Conservation (phyloP, 2,797 vertebrate genomes). For the Botia kubotai region DNA sequence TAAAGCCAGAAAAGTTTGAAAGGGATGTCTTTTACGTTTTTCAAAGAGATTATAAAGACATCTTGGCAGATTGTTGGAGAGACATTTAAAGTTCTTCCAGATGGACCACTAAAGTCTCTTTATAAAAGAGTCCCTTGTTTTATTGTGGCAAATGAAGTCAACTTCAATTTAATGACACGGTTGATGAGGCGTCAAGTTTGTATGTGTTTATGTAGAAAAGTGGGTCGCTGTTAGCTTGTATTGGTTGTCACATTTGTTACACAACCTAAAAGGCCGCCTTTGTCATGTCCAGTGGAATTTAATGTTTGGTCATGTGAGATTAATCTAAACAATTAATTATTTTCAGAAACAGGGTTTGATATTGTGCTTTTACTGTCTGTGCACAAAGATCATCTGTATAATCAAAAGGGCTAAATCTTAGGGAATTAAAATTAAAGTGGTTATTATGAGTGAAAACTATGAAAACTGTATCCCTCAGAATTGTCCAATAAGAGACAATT, state of each 20-base stretch:
- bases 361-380: background rate
- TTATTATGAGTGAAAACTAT: background rate
- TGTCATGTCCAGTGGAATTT: background rate
- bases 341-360: background rate
- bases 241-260: slow-evolving; percentile 22
- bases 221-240: slow-evolving; percentile 25
- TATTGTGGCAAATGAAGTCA: slow-evolving; percentile 65
- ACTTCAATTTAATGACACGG: slow-evolving; percentile 57
- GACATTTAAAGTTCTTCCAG: slow-evolving; percentile 75
- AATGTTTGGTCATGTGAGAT: background rate
- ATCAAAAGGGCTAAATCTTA: background rate
- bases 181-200: slow-evolving; percentile 52
- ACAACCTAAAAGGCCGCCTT: background rate
- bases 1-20: slow-evolving; percentile 55
- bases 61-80: slow-evolving; percentile 65
- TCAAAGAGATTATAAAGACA: slow-evolving; percentile 64
- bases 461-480: background rate
- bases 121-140: slow-evolving; percentile 71
- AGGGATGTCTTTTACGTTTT: slow-evolving; percentile 53
- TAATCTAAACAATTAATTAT: background rate
- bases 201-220: slow-evolving; percentile 35
- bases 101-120: slow-evolving; percentile 65
- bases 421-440: background rate
- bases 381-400: background rate
- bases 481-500: background rate